Conservation (phyloP, 1,140 invertebrate genomes). For the Tetramorium alpestre region DNA sequence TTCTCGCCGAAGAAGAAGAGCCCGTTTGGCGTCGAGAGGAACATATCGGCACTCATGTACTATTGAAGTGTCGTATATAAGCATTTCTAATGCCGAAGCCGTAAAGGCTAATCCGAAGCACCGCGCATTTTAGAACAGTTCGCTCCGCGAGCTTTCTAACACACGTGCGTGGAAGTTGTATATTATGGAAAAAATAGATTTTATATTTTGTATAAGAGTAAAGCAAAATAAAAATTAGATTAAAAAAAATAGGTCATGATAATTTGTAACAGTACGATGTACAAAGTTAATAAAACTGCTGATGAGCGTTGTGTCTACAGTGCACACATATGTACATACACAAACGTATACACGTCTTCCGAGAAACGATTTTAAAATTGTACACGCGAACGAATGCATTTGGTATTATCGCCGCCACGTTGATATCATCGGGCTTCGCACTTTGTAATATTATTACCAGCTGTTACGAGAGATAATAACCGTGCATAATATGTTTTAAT, state of each 20-base stretch:
- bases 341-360: neutral
- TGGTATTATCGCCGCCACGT: slow-evolving; percentile 16
- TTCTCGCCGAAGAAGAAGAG: neutral
- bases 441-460: slow-evolving; percentile 47
- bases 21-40: neutral
- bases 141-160: neutral
- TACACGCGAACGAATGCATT: neutral
- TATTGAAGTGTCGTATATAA: neutral
- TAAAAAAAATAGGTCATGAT: neutral
- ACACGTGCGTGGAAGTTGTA: neutral
- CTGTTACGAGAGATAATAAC: slow-evolving; percentile 48
- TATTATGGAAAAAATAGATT: neutral
- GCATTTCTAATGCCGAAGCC: slow-evolving; percentile 15
- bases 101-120: slow-evolving; percentile 32
- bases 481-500: slow-evolving; percentile 30
- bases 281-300: slow-evolving; percentile 24
- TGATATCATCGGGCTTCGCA: slow-evolving; percentile 29
- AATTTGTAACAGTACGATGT: neutral
- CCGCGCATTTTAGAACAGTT: neutral
- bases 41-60: neutral
- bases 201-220: neutral
- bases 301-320: neutral
- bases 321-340: neutral
- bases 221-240: neutral
- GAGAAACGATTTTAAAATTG: slow-evolving; percentile 6